Percentiles rank a stretch among this genome's conserved stretches.
Conservation (phyloP, 2,888 invertebrate genomes). For the Neoscelio sp. region DNA sequence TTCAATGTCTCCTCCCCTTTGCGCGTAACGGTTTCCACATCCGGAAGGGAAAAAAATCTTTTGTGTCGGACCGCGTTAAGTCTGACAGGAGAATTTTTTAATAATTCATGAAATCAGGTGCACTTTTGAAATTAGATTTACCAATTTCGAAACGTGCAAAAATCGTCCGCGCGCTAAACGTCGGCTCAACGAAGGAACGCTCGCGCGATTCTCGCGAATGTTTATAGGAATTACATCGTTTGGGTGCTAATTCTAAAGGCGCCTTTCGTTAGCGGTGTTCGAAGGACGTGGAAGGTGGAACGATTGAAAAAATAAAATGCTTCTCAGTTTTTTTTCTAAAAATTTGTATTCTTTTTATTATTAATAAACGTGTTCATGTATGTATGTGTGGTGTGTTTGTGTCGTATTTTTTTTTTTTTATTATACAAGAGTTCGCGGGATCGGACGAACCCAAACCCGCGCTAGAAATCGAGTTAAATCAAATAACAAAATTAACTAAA, state of each 20-base stretch:
- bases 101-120: slow-evolving; percentile 67
- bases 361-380: slow-evolving; percentile 81
- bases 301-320: too few species aligned
- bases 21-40: slow-evolving; percentile 59
- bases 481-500: slow-evolving; percentile 83
- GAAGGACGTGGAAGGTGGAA: too few species aligned
- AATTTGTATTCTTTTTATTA: slow-evolving; percentile 82
- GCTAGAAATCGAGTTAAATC: slow-evolving; percentile 81
- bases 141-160: slow-evolving; percentile 54
- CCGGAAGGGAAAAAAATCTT: slow-evolving; percentile 45
- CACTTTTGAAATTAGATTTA: slow-evolving; percentile 62
- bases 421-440: slow-evolving; percentile 81
- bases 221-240: not conserved
- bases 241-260: not conserved
- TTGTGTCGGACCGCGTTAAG: slow-evolving; percentile 38
- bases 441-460: slow-evolving; percentile 58
- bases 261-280: too few species aligned
- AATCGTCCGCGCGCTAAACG: slow-evolving; percentile 44
- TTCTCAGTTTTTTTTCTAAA: slow-evolving; percentile 76
- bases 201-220: slow-evolving; percentile 9
- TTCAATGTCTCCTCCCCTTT: slow-evolving; percentile 21
- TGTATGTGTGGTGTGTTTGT: slow-evolving; percentile 74
- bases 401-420: slow-evolving; percentile 74
- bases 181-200: slow-evolving; percentile 5
- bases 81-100: slow-evolving; percentile 51